Evolutionary conservation across 2,888 invertebrate genomes (phyloP), one percentile per base, ranked within the genome.

Genomic region (Agrypnus murinus): DNA sequence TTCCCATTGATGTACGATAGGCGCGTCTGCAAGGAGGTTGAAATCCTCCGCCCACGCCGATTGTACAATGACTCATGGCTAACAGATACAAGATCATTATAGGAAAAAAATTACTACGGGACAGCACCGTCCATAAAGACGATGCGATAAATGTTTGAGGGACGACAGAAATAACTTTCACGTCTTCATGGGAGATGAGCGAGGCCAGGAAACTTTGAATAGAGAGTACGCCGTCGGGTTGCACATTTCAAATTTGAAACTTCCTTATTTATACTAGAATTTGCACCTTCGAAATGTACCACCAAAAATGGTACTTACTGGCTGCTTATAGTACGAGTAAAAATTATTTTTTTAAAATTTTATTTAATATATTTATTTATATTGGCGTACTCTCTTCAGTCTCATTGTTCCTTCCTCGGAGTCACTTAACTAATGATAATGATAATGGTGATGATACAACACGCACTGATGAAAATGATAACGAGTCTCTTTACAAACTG

Each of bases 401-500:
- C 86, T 86, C 85, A 84, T 77, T 72, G 79, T 80, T 78, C 78
- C 78, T 78, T 79, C 79, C 78, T 77, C 78, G 76, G n/a, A 78
- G 79, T 78, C 81, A 80, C 81, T 77, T 79, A 70, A 77, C 80
- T 80, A 81, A 78, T 77, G 74, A 79, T 74, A 76, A 77, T 71
- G 69, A 68, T 65, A 69, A 74, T 75, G 77, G 68, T 69, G 70
- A 75, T 77, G 76, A 75, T 73, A 73, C 65, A 76, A 76, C 75
- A 75, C 74, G 74, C 74, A 75, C 74, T 74, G 71, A 73, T 69
- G 74, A 73, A 65, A 65, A 73, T 65, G 74, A 74, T 72, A 73
- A 83, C 76, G 77, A 75, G 78, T 81, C 79, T 84, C 81, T 85
- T 82, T 84, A 86, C 84, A 85, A 85, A 85, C 83, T 84, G 85